These are phyloP conservation scores for Trachurus trachurus DNA, from an alignment of 2,797 vertebrate species.

Conservation along the genomic window DNA sequence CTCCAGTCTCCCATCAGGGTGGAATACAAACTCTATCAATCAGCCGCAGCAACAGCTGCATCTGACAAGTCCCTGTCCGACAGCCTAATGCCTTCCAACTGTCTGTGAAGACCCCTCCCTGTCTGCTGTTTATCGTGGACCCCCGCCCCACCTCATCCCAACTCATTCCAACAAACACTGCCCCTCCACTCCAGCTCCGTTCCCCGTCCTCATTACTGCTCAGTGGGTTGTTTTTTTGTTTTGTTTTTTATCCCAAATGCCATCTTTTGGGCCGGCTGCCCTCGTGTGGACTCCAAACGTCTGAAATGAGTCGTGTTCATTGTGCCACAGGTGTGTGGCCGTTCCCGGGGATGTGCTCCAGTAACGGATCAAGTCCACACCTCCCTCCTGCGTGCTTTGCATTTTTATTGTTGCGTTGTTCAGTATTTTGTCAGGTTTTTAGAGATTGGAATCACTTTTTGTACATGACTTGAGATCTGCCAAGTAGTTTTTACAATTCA, in stretches of 20 bases:
- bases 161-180: slow-evolving; percentile 38
- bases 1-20: slow-evolving; percentile 81
- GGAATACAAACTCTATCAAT: slow-evolving; percentile 97
- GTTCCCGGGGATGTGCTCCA: slow-evolving; percentile 24
- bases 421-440: slow-evolving; percentile 48
- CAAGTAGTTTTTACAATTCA: slow-evolving; percentile 16
- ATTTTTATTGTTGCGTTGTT: slow-evolving; percentile 22
- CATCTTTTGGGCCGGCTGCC: slow-evolving; percentile 31
- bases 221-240: not conserved
- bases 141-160: slow-evolving; percentile 57
- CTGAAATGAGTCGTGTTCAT: slow-evolving; percentile 65
- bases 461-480: slow-evolving; percentile 45
- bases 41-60: slow-evolving; percentile 95
- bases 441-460: slow-evolving; percentile 39
- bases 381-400: slow-evolving; percentile 1
- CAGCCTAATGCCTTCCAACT: slow-evolving; percentile 94
- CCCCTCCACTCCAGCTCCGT: slow-evolving; percentile 66
- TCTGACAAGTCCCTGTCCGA: slow-evolving; percentile 96
- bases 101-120: slow-evolving; percentile 89
- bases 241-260: slow-evolving; percentile 32
- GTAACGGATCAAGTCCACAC: slow-evolving; percentile 18
- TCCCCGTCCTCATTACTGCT: slow-evolving; percentile 45
- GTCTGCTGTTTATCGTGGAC: slow-evolving; percentile 82
- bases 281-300: slow-evolving; percentile 50
- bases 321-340: slow-evolving; percentile 86